A percentile compares a stretch with the other conserved stretches of the same genome.
phyloP scores from a whole-genome alignment of 2,797 vertebrate species.

The Phrynocephalus vlangalii region DNA sequence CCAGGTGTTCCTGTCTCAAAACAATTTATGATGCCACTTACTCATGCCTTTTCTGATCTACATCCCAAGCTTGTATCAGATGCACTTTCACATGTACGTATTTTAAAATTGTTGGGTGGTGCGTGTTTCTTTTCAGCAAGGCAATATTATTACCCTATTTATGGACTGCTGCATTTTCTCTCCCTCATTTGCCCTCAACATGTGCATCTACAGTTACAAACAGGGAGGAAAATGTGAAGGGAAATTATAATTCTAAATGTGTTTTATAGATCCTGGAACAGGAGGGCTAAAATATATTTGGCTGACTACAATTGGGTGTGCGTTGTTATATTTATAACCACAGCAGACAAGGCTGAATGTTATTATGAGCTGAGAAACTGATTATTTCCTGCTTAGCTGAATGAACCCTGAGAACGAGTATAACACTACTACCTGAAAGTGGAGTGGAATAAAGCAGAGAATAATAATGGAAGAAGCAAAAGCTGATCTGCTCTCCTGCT shows the following conservation, averaged over 20 bases:
- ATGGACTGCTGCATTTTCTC: slow-evolving; percentile 57
- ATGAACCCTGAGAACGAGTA: slow-evolving; percentile 60
- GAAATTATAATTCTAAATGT: slow-evolving; percentile 29
- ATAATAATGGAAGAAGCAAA: slow-evolving; percentile 60
- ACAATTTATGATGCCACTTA: slow-evolving; percentile 22
- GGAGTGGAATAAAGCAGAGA: slow-evolving; percentile 48
- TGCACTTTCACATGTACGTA: slow-evolving; percentile 48
- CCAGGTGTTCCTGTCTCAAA: neutral
- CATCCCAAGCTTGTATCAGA: slow-evolving; percentile 28
- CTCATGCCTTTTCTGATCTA: slow-evolving; percentile 32
- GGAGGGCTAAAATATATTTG: slow-evolving; percentile 50
- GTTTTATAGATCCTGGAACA: slow-evolving; percentile 40
- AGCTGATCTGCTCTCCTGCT: slow-evolving; percentile 50
- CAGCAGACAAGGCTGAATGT: slow-evolving; percentile 34
- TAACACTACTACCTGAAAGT: slow-evolving; percentile 60
- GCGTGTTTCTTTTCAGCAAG: slow-evolving; percentile 37
- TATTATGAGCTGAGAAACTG: slow-evolving; percentile 55
- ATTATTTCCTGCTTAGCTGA: slow-evolving; percentile 66
- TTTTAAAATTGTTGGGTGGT: slow-evolving; percentile 49
- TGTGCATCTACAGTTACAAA: slow-evolving; percentile 3
- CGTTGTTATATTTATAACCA: slow-evolving; percentile 59
- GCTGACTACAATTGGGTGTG: slow-evolving; percentile 47
- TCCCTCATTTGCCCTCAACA: slow-evolving; percentile 57
- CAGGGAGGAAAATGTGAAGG: neutral
- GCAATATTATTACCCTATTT: slow-evolving; percentile 62